Conservation (phyloP, 2,113 vertebrate genomes). For the Eulemur macaco region DNA sequence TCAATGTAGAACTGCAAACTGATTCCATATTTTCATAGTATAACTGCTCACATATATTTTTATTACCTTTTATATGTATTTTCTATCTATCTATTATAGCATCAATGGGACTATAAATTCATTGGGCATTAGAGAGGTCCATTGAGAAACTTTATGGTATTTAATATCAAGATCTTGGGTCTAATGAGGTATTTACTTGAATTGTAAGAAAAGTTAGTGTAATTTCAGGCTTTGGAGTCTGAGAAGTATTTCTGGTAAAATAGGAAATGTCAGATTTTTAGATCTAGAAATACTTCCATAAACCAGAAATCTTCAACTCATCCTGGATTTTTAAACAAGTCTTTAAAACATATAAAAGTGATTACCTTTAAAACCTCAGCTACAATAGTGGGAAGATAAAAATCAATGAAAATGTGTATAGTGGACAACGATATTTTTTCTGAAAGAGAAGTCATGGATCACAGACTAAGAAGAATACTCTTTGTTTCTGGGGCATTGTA, state of each 20-base stretch:
- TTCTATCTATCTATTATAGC: not conserved
- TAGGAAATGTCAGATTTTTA: not conserved
- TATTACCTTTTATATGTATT: not conserved
- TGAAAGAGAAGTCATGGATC: slow-evolving; percentile 58
- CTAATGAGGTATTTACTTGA: slow-evolving; percentile 38
- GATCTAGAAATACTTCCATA: not conserved
- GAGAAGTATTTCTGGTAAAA: not conserved
- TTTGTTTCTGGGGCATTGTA: slow-evolving; percentile 66
- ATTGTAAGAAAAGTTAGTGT: not conserved
- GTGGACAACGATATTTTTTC: not conserved
- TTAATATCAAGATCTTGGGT: slow-evolving; percentile 46
- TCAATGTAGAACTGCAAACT: not conserved
- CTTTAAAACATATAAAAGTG: not conserved
- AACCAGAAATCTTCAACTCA: not conserved
- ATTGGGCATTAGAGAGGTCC: not conserved
- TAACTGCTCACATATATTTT: not conserved
- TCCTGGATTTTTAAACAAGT: not conserved
- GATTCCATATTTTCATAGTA: not conserved
- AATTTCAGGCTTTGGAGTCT: slow-evolving; percentile 45
- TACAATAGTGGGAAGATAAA: slow-evolving; percentile 49
- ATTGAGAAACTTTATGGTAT: slow-evolving; percentile 10
- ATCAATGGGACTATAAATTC: not conserved
- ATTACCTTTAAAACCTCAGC: slow-evolving; percentile 47
- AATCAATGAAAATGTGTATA: slow-evolving; percentile 61
- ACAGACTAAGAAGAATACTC: slow-evolving; percentile 68